These are phyloP conservation scores for Trissoscelio sp. DNA, from an alignment of 2,888 invertebrate genomes.

Conservation along the genomic window DNA sequence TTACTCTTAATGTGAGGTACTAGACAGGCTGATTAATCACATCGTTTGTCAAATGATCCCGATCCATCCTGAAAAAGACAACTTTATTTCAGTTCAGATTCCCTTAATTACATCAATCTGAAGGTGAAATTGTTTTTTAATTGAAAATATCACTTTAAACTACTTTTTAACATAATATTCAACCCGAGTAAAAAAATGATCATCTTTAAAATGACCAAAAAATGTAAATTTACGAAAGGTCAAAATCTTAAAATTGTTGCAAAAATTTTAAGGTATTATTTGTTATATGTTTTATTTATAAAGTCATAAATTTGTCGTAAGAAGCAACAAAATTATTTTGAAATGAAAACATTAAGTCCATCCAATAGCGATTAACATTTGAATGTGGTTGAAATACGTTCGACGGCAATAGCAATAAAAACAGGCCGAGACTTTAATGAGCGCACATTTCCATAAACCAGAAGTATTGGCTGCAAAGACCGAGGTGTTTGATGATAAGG, in stretches of 20 bases:
- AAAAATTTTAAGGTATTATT: no score
- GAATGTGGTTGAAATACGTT: slow-evolving; percentile 17
- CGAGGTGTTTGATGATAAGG: slow-evolving; percentile 52
- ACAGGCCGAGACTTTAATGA: slow-evolving; percentile 37
- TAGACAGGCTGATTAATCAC: slow-evolving; percentile 54
- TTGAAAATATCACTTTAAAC: no score
- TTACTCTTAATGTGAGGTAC: slow-evolving; percentile 58
- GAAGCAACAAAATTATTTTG: neutral
- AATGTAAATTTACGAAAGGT: no score
- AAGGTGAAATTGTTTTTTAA: no score
- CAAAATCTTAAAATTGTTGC: no score
- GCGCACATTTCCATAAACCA: slow-evolving; percentile 53
- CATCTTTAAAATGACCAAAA: no score
- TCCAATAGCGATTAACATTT: slow-evolving; percentile 32
- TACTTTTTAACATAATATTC: no score
- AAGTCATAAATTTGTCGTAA: no score
- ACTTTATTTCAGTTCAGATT: slow-evolving; percentile 4
- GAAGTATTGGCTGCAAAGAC: slow-evolving; percentile 47
- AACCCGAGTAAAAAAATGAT: no score
- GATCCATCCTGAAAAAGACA: slow-evolving; percentile 57
- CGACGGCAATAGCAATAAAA: slow-evolving; percentile 36
- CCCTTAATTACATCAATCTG: no score
- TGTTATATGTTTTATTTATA: no score
- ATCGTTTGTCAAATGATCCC: slow-evolving; percentile 63
- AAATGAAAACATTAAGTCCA: slow-evolving; percentile 7